Evolutionary conservation across 2,113 vertebrate species (phyloP).

Genomic region (Myiagra hebetior): DNA sequence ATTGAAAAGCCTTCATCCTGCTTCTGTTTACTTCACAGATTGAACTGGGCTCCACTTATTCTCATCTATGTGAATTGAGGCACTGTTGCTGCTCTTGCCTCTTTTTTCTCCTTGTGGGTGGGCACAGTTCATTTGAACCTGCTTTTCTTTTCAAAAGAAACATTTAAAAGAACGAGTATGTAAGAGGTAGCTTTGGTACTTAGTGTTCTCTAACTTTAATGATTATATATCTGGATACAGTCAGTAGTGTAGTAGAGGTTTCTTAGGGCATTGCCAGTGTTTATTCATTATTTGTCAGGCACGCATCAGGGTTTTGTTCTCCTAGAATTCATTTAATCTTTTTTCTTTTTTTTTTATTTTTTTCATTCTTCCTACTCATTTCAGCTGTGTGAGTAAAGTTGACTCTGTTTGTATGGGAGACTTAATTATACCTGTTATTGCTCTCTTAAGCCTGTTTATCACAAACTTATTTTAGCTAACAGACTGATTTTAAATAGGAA

Average conservation of each 20-base stretch:
- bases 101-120: conserved; percentile 25
- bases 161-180: background rate
- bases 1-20: conserved; percentile 49
- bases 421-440: background rate
- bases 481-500: background rate
- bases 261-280: background rate
- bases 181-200: background rate
- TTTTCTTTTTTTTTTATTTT: background rate
- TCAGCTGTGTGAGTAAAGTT: background rate
- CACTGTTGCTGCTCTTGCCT: conserved; percentile 46
- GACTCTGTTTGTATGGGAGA: background rate
- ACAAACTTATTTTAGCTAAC: background rate
- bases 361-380: background rate
- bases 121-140: conserved; percentile 4
- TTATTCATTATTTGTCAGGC: background rate
- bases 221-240: background rate
- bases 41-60: conserved; percentile 43
- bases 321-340: background rate
- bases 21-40: conserved; percentile 56
- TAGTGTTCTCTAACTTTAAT: background rate
- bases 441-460: background rate
- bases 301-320: background rate
- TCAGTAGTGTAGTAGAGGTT: background rate
- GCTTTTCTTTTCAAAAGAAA: conserved; percentile 1
- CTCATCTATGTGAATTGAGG: conserved; percentile 34